These are phyloP conservation scores for Arenicola marina DNA, from an alignment of 2,888 invertebrate genomes.

Conservation along the genomic window DNA sequence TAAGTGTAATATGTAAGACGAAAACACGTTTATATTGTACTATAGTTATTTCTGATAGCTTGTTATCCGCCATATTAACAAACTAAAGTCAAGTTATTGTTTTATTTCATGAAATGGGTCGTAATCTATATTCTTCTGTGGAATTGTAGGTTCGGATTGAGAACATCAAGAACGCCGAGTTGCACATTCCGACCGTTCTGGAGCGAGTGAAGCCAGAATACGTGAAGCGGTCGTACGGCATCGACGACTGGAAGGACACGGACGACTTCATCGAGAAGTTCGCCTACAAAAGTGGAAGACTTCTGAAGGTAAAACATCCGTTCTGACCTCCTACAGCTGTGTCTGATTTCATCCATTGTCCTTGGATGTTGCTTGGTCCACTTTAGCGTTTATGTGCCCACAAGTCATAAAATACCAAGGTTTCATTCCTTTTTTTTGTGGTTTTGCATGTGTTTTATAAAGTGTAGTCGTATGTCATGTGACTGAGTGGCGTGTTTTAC, in stretches of 20 bases:
- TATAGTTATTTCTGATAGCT: too few relatives aligned
- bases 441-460: too few relatives aligned
- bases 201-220: conserved; percentile 88
- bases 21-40: too few relatives aligned
- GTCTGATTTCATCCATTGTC: too few relatives aligned
- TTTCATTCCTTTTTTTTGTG: too few relatives aligned
- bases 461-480: too few relatives aligned
- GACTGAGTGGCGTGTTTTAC: background rate
- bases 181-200: conserved; percentile 86
- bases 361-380: too few relatives aligned
- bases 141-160: conserved; percentile 78
- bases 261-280: conserved; percentile 90
- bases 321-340: too few relatives aligned
- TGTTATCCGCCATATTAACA: background rate
- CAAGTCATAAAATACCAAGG: too few relatives aligned
- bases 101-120: background rate
- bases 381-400: too few relatives aligned
- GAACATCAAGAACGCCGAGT: conserved; percentile 89
- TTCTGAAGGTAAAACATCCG: conserved; percentile 85
- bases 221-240: conserved; percentile 85
- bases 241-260: conserved; percentile 74
- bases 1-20: too few relatives aligned
- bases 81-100: background rate
- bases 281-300: conserved; percentile 83
- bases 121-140: background rate